These are phyloP conservation scores for Tamias sibiricus DNA, from an alignment of 2,113 vertebrate genomes.

Conservation along the genomic window DNA sequence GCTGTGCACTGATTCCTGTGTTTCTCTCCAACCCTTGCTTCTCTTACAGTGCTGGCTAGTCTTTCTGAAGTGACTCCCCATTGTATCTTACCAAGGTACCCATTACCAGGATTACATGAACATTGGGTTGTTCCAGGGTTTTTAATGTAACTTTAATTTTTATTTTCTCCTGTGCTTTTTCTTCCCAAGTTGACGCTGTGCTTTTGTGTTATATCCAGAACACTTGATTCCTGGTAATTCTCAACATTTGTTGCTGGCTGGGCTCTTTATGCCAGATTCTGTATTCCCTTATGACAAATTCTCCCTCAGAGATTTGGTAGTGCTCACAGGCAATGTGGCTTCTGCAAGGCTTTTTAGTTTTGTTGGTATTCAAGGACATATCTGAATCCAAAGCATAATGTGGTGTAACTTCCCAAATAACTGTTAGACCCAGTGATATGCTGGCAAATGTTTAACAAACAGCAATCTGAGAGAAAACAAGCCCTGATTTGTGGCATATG, in stretches of 20 bases:
- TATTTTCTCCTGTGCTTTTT: neutral
- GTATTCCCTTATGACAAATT: neutral
- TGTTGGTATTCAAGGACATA: neutral
- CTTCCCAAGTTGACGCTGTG: neutral
- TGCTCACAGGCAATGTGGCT: neutral
- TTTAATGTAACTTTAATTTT: neutral
- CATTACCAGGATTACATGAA: neutral
- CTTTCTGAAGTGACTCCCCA: neutral
- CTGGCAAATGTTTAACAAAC: neutral
- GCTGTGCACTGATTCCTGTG: neutral
- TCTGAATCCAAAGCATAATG: neutral
- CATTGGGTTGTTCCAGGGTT: neutral
- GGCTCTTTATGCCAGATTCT: neutral
- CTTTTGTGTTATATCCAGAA: constrained; percentile 36
- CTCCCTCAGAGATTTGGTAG: neutral
- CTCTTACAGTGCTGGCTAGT: neutral
- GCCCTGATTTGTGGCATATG: neutral
- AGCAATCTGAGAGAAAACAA: neutral
- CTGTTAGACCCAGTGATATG: neutral
- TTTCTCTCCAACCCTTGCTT: neutral
- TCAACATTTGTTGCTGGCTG: neutral
- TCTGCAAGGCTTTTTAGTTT: constrained; percentile 20
- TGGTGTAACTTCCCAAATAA: neutral
- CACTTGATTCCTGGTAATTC: neutral
- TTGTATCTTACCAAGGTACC: neutral